Base-by-base conservation (phyloP, 2,888 invertebrate species). In the Lepetodrilus schrolli region DNA sequence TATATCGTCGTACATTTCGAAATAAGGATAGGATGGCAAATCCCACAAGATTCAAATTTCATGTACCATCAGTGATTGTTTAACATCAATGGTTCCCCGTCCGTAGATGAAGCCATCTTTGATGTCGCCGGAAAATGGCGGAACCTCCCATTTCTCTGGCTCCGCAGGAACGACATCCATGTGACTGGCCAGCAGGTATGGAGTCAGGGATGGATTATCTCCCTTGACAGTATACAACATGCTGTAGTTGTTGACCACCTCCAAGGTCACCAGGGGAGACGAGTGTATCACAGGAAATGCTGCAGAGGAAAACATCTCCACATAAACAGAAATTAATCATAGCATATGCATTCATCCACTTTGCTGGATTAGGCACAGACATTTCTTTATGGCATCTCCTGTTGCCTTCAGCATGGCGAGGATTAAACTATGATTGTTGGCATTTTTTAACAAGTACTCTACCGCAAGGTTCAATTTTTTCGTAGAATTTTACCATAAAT, bases 71-170 rank as follows among this genome's bases (percentile, higher is more conserved):
- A 92, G 89, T 38, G 88, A 87, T 74, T 91, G 88, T 81, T 92
- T 92, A 77, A 90, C 90, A 86, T 92, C 92, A 69, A 92, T 89
- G 13, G 92, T 88, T 48, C 92, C 92, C 75, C 92, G 84, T 10
- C 91, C 92, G 84, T 91, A 92, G 43, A 92, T 90, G 77, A 86
- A 91, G n/a, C 87, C 90, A 81, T 91, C 88, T n/a, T 85, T 82
- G 30, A 92, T 86, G n/a, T 87, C 83, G 3, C 91, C 92, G 65
- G 83, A 85, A 81, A 92, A 92, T 8, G 92, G 92, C 17, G 88
- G 88, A 26, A 86, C 85, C 4, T 87, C 84, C 89, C 89, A 89
- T 4, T 78, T 75, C 4, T 80, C 50, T 80, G 76, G 68, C 5
- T 83, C 80, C 5, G 81, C 90, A 26, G 92, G 92, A 1, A 92